Base-by-base conservation (phyloP, 1,140 invertebrate species). In the Drosophila willistoni region DNA sequence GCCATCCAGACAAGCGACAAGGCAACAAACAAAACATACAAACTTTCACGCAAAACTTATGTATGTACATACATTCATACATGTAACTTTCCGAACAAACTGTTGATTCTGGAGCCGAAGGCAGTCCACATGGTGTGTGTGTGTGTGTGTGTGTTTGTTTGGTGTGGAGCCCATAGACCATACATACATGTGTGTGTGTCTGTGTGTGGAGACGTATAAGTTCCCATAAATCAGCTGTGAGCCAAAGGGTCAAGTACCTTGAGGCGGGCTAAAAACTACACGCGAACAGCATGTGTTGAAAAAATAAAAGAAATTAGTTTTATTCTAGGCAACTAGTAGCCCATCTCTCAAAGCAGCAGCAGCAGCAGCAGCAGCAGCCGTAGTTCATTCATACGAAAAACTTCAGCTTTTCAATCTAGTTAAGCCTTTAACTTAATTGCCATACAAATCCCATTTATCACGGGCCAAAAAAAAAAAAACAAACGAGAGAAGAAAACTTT, bases 201-300 rank as follows among this genome's bases (percentile, higher is more conserved):
- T 5, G 41, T 19, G 65, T 79, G 76, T 77, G 83, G 81, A 80
- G 74, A 87, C 74, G 80, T 84, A 89, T 84, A 80, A 90, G 77
- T 90, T 90, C 89, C 79, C 84, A 91, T 91, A 90, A 90, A 90
- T 90, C 89, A 90, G 89, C 89, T 90, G 89, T 89, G 89, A 81
- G 76, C 78, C 79, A 89, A 91, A 87, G 89, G 89, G 89, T 90
- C 89, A 90, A 84, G 82, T 89, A 91, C 89, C 89, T 91, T 64
- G 63, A 70, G 80, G 84, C 84, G 73, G 74, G 41, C 83, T 86
- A 87, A 89, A 86, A 89, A 89, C 83, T 87, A 87, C 84, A 87
- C 83, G 81, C 84, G 81, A 87, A 89, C 84, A 87, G 83, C 84
- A 87, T 89, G 84, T 87, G 83, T 87, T 80, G 84, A 87, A 83